Base-by-base conservation (phyloP, 2,113 vertebrate species). In the Ptilorrhoa leucosticta region DNA sequence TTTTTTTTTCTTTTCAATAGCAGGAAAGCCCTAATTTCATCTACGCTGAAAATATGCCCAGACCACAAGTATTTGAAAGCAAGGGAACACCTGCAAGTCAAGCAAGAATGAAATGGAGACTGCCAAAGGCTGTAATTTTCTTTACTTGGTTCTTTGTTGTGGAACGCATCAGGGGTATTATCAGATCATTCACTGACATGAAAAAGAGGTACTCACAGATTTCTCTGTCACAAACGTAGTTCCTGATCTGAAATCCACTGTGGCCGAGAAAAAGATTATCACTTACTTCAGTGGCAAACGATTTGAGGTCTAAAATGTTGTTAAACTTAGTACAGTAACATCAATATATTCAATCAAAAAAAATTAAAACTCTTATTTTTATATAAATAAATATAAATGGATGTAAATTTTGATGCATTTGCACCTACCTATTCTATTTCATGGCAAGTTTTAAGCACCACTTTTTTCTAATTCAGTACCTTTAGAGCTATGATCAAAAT, bases 21-120 rank as follows among this genome's bases (percentile, higher is more conserved):
- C 58, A 92, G 21, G 53, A 90, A 94, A 91, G 21, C 6, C 84
- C 50, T 95, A 83, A 94, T 96, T 97, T 96, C 64, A 40, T 91
- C 45, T 71, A 57, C 24, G 37, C 54, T 95, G 61, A 97, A 97
- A 80, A 84, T 70, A 68, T 89, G 68, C 35, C 66, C 90, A 93
- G 68, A 95, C 70, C 81, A 58, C 77, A 96, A 90, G 37, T 87
- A 93, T 96, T 54, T 93, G 70, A 95, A 93, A 83, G 44, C 48
- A 80, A 69, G 3, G 11, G 57, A 97, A 97, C 95, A 97, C 95
- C 87, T 97, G 96, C 79, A 94, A 95, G 53, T 50, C 44, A 93
- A 73, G 28, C n/a, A 72, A 73, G 53, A 91, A 76, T 44, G 64
- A 96, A 93, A 87, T 24, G 21, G 63, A 85, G 28, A 71, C 54